Base-by-base conservation (phyloP, 1,140 invertebrate genomes). In the Trachymyrmex septentrionalis region DNA sequence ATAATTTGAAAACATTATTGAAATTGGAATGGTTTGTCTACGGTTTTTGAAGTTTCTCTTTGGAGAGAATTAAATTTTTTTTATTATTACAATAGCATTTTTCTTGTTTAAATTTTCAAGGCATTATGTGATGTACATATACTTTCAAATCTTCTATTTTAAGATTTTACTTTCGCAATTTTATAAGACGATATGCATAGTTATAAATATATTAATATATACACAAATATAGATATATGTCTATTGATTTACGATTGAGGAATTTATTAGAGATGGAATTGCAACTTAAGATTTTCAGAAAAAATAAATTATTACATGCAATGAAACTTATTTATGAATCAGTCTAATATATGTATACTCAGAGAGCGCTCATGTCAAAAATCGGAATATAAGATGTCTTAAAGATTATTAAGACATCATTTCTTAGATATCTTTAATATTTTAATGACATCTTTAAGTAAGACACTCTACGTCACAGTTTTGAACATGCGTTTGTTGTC, bases 261-360 rank as follows among this genome's bases (percentile, higher is more conserved):
- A 16, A 66, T 10, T 64, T 30, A 3, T 34, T 64, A 64, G 10
- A 66, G 1, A 16, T 66, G 6, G 5, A 66, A 66, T 66, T 66
- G 34, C 7, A 66, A 66, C 9, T 64, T 34, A 7, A 34, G 3
- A n/a, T 64, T 34, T 64, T n/a, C 19, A 64, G 16, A 66, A 34
- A 66, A 66, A 4, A 64, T 30, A 30, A 63, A 63, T 63, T 66
- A n/a, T n/a, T 64, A 34, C 6, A 0, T 30, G 14, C 14, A 64
- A 16, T 0, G 19, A 16, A 66, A 66, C n/a, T 66, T 66, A 38
- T 66, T 66, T 66, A n/a, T 66, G 30, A 66, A 66, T 66, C 64
- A 66, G 38, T 66, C 3, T 21, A 66, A 57, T 57, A 14, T 24
- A 34, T 30, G 14, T 50, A 50, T 50, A 48, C 12, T 50, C 14